Conservation (phyloP, 2,797 vertebrate genomes). For the Sylvilagus floridanus region DNA sequence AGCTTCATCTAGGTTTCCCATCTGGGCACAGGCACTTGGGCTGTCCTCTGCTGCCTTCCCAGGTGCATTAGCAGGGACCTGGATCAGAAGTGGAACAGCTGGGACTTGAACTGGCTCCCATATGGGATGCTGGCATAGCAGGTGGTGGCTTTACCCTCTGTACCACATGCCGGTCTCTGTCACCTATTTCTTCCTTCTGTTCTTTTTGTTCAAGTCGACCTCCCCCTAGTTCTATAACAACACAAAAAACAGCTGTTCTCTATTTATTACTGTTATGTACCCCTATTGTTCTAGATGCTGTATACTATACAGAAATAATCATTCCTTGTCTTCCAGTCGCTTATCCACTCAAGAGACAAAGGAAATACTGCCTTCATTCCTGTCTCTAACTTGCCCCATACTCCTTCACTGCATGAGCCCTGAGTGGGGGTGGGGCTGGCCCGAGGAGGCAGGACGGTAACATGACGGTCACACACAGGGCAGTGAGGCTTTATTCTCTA, state of each 20-base stretch:
- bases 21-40: no score
- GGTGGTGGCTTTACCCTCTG: no score
- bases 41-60: no score
- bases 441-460: background rate
- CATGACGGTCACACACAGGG: background rate
- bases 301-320: background rate
- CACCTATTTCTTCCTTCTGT: background rate
- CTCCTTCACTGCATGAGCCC: background rate
- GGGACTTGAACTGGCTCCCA: no score
- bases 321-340: conserved; percentile 16
- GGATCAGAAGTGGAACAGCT: no score
- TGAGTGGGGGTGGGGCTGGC: background rate
- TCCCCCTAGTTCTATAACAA: background rate
- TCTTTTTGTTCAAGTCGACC: conserved; percentile 14
- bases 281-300: background rate
- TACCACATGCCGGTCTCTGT: background rate
- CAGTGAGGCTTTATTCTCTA: background rate
- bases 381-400: background rate
- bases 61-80: no score
- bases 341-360: background rate
- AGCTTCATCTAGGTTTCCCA: no score
- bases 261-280: conserved; percentile 15
- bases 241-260: background rate
- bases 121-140: no score
- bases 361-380: background rate